Percentiles rank a stretch among this genome's conserved stretches.
phyloP scores from a whole-genome alignment of 2,888 invertebrate species.

The Drosophila dives region DNA sequence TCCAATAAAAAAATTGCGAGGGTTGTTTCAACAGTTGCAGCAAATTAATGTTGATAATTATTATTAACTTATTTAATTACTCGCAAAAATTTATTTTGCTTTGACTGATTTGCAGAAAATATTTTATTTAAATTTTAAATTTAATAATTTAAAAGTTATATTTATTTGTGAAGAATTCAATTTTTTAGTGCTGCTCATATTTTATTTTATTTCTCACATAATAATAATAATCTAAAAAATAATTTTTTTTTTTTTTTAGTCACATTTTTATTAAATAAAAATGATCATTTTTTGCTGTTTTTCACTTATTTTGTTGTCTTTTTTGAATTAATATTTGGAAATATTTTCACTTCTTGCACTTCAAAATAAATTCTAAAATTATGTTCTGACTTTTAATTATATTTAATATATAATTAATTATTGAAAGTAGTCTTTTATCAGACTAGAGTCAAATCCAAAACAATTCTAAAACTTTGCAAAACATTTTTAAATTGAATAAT shows the following conservation, averaged over 20 bases:
- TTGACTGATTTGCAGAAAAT: not conserved
- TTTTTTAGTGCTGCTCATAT: not conserved
- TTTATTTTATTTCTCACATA: not conserved
- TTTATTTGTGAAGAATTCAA: not conserved
- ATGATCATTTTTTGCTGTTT: not conserved
- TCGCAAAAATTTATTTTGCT: not conserved
- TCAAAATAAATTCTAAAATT: not conserved
- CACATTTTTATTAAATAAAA: not conserved
- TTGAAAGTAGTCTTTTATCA: not conserved
- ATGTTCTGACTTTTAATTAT: no score
- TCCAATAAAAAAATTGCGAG: conserved; percentile 36
- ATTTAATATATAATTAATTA: no score
- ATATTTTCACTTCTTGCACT: not conserved
- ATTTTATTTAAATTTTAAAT: not conserved
- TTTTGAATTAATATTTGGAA: not conserved
- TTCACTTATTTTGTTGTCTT: not conserved
- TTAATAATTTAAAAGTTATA: not conserved
- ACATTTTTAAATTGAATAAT: not conserved
- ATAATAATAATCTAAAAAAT: no score
- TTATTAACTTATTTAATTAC: not conserved
- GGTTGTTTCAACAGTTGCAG: conserved; percentile 2
- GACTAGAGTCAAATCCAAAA: not conserved
- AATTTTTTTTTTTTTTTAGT: not conserved
- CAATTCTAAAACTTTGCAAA: not conserved
- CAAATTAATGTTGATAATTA: no score